Evolutionary conservation across 2,113 vertebrate species (phyloP).

Genomic region (Zingel zingel): DNA sequence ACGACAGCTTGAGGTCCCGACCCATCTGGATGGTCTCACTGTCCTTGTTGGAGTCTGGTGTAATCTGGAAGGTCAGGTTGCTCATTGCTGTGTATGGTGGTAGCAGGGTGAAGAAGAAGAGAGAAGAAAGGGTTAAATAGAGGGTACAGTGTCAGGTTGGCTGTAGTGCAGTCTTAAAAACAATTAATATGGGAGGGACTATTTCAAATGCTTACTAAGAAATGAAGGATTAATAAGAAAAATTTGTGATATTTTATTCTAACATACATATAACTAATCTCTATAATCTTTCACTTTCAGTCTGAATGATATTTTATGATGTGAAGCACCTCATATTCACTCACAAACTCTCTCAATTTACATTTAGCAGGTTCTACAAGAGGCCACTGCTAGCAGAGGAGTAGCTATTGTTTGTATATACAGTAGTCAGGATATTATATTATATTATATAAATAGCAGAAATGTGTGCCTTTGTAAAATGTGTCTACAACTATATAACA

Average conservation of each 20-base stretch:
- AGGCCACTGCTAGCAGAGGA: background rate
- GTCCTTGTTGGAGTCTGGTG: constrained; percentile 98
- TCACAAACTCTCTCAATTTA: background rate
- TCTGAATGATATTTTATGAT: background rate
- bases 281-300: background rate
- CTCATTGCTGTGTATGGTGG: constrained; percentile 87
- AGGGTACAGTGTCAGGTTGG: background rate
- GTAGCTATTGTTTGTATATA: background rate
- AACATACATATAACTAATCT: background rate
- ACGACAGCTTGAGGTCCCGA: constrained; percentile 97
- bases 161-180: background rate
- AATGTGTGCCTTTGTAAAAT: background rate
- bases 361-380: background rate
- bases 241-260: background rate
- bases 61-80: constrained; percentile 97
- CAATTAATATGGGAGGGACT: background rate
- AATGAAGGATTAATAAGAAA: background rate
- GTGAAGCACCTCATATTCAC: background rate
- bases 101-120: background rate
- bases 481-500: background rate
- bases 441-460: background rate
- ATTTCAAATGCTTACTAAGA: background rate
- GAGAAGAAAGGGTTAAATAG: constrained; percentile 8
- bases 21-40: constrained; percentile 97
- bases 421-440: background rate